phyloP scores from a whole-genome alignment of 2,888 invertebrate genomes.

The Choreutis nemorana region DNA sequence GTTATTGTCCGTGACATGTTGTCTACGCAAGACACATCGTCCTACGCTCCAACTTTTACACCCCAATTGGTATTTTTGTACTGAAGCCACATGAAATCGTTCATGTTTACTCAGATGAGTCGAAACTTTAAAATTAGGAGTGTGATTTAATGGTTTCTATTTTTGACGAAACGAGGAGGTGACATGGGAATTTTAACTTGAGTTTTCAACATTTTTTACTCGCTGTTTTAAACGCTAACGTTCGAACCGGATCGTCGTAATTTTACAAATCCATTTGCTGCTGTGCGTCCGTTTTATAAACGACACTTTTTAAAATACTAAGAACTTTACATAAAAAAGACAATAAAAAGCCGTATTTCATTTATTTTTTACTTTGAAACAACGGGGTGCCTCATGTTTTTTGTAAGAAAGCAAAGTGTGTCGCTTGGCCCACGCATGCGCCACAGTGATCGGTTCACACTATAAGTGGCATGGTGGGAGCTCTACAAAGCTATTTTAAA shows the following conservation, averaged over 20 bases:
- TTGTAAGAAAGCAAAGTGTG: slow-evolving; percentile 48
- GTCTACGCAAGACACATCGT: slow-evolving; percentile 26
- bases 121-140: slow-evolving; percentile 40
- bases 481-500: too few species aligned
- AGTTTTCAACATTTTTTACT: not conserved
- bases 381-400: slow-evolving; percentile 60
- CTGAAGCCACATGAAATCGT: slow-evolving; percentile 23
- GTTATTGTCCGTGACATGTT: slow-evolving; percentile 57
- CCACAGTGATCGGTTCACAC: slow-evolving; percentile 56
- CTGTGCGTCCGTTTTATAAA: slow-evolving; percentile 36
- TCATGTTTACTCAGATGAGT: slow-evolving; percentile 56
- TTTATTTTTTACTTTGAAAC: slow-evolving; percentile 58
- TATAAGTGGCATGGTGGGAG: slow-evolving; percentile 53
- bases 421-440: slow-evolving; percentile 44
- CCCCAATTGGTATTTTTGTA: slow-evolving; percentile 49
- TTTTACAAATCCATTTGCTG: too few species aligned
- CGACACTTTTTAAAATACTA: slow-evolving; percentile 45
- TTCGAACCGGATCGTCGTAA: too few species aligned
- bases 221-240: not conserved
- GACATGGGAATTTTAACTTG: not conserved
- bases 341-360: slow-evolving; percentile 55
- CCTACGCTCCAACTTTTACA: slow-evolving; percentile 33
- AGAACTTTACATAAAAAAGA: slow-evolving; percentile 45
- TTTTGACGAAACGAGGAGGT: slow-evolving; percentile 1
- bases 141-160: slow-evolving; percentile 23